Evolutionary conservation across 2,888 invertebrate genomes (phyloP), one percentile per base, ranked within the genome.

Genomic region (Steinernema hermaphroditum): DNA sequence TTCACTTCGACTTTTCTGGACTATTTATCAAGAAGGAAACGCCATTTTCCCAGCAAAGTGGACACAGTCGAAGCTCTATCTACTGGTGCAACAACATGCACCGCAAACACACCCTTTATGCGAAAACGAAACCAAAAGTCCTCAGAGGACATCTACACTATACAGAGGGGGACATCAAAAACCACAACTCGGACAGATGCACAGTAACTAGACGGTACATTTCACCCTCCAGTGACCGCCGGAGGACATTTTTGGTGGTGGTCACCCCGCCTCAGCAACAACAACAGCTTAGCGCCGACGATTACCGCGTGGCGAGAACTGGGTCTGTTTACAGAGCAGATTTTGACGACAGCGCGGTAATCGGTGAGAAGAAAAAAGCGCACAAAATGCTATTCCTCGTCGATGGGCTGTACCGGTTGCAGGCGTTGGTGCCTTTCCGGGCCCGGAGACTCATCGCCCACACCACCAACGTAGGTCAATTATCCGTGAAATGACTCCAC

Each of bases 321-420:
- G 62, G 16, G 29, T 62, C 32, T 62, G 62, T 62, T 62, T 62
- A 62, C 62, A 62, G 62, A 62, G 62, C 62, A 32, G 32, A 62
- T 62, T 62, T 62, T 62, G 62, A 62, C 32, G 62, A n/a, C 62
- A 29, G 29, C 16, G 62, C 24, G 19, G 62, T 62, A 62, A 62
- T 62, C 62, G 62, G 29, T 27, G 62, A 62, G 32, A 62, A 37
- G n/a, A n/a, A n/a, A n/a, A 62, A 62, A 62, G 32, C 62, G 6
- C 62, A 32, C 6, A 62, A 34, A 62, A 62, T 32, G 62, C 32
- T 62, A 32, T 62, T 62, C 24, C 62, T 32, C 62, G 32, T 29
- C 62, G 16, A 34, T 22, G 24, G 50, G 50, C n/a, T 37, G 24
- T 50, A 50, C 62, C 62, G 62, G 62, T 62, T 62, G 27, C 12